Evolutionary conservation across 2,888 invertebrate genomes (phyloP), one percentile per base, ranked within the genome.

Genomic region (Ptychoptera contaminata): DNA sequence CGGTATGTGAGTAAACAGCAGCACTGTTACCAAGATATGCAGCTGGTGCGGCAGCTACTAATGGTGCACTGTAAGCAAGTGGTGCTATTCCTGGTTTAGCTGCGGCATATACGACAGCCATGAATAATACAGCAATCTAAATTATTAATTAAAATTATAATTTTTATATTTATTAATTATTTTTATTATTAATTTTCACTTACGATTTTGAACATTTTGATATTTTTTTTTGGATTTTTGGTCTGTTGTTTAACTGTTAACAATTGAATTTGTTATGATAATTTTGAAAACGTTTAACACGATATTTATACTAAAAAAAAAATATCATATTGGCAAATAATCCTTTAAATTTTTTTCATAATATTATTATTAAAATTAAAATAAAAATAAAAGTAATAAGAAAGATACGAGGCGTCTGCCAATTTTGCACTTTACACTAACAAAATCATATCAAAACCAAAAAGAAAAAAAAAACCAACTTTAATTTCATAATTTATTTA

Each of bases 71-170:
- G 34, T 48, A 43, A 12, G 50, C 44, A 11, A 46, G 43, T 23
- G 23, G 23, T 11, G 46, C 48, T 16, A 42, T 41, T 9, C 40
- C 30, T 16, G 40, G 45, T 32, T 40, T 40, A 14, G 48, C 48
- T 15, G 51, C 43, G n/a, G 46, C 37, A 16, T 45, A 45, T 37
- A 47, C 42, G 15, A 47, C 46, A 23, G 49, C 51, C 30, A 46
- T 40, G 12, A 46, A 36, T 31, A 46, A 30, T 29, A 36, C 23
- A 32, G 23, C 32, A 11, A 44, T 31, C 29, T 37, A 14, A 16
- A 16, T 8, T 10, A 7, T 23, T 23, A n/a, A n/a, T 23, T 23
- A 23, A 23, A 23, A 23, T 23, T 5, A 23, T n/a, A 44, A 23
- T 39, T 4, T 38, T 30, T 35, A 31, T 15, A 16, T 16, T 23